Base-by-base conservation (phyloP, 1,140 invertebrate genomes). In the Zophobas atratus region DNA sequence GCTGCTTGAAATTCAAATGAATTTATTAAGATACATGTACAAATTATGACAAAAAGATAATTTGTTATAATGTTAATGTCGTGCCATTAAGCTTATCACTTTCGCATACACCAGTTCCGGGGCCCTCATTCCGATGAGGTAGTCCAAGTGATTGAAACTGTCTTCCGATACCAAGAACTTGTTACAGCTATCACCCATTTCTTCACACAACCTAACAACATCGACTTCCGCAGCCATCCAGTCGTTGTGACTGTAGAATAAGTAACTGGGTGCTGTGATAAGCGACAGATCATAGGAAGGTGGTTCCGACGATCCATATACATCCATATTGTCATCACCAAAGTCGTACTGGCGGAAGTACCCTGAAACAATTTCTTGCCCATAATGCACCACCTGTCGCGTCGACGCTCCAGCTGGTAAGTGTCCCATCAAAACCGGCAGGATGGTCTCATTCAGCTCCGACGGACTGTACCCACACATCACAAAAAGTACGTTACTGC, bases 351-450 rank as follows among this genome's bases (percentile, higher is more conserved):
- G 89, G 55, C 88, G 86, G 80, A 93, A 92, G 20, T 88, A 83
- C 4, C 88, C 88, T 83, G 89, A 88, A 72, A 86, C 86, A 1
- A 90, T 86, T 77, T 89, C 88, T 85, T 94, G 93, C 0, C 89
- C 91, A 82, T 92, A 96, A 84, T 96, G 94, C 2, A 94, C 87
- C 2, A 97, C n/a, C 77, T 86, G 96, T 83, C 92, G 91, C 0
- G 92, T 90, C 0, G 96, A 94, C 0, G 95, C 90, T 2, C 96
- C 96, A 0, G 95, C 94, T 1, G 97, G 97, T 1, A 91, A 92
- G 85, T 98, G 94, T 5, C 91, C 90, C 1, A 94, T 85, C 82
- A 96, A 94, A 0, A 94, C 90, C 0, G 94, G 93, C 0, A 96
- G 76, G 84, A 93, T 90, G 0, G 91, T 92, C n/a, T 71, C 87